Evolutionary conservation across 2,113 vertebrate species (phyloP).

Genomic region (Anthoscopus minutus): DNA sequence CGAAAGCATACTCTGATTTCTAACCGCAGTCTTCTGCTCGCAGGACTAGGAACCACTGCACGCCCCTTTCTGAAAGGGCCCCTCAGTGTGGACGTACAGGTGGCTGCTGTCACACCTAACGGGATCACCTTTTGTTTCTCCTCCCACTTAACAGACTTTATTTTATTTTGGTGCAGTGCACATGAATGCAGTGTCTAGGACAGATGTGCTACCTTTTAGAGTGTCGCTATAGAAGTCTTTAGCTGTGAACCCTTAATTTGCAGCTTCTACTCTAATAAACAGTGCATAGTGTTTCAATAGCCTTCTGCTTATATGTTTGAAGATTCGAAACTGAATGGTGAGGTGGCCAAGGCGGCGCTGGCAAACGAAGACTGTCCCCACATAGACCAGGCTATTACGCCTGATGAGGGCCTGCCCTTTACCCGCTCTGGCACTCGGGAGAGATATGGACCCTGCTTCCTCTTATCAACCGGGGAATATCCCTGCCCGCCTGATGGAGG

Average conservation of each 20-base stretch:
- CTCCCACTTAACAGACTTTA: constrained; percentile 38
- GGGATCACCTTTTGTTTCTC: constrained; percentile 31
- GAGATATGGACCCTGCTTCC: constrained; percentile 95
- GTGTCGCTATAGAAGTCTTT: constrained; percentile 38
- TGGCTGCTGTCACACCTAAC: constrained; percentile 39
- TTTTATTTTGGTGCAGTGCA: constrained; percentile 45
- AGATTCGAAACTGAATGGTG: constrained; percentile 98
- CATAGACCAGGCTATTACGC: constrained; percentile 98
- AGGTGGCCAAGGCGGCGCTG: constrained; percentile 94
- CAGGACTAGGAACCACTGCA: constrained; percentile 60
- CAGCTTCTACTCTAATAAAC: constrained; percentile 64
- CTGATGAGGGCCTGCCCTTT: constrained; percentile 96
- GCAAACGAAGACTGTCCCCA: constrained; percentile 99
- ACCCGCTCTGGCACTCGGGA: constrained; percentile 90
- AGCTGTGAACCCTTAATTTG: constrained; percentile 63
- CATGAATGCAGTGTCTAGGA: constrained; percentile 33
- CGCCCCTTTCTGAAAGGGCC: constrained; percentile 28
- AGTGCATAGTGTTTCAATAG: constrained; percentile 82
- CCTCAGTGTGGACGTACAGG: background rate
- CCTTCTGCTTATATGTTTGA: constrained; percentile 86
- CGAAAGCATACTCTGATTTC: constrained; percentile 6
- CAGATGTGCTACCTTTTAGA: constrained; percentile 59
- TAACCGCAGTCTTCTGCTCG: constrained; percentile 63
- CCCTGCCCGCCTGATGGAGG: constrained; percentile 93
- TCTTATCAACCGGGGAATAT: constrained; percentile 96